phyloP scores from a whole-genome alignment of 2,797 vertebrate species.

The Taeniopygia guttata region DNA sequence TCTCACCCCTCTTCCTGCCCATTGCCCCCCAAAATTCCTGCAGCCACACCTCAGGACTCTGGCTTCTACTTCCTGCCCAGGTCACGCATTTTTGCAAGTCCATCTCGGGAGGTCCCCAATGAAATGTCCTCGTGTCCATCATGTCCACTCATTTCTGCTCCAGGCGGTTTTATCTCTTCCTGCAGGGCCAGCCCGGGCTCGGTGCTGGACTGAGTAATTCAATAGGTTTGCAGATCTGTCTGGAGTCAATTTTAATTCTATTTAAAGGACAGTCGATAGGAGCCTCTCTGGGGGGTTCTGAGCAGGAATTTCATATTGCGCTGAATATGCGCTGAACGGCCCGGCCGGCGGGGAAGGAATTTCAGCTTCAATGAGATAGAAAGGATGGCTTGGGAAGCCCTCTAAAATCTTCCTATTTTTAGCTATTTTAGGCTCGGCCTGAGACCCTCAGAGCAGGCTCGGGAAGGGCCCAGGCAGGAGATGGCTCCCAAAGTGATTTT shows the following conservation, averaged over 20 bases:
- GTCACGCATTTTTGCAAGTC: background rate
- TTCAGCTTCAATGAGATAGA: slow-evolving; percentile 49
- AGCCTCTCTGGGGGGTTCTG: slow-evolving; percentile 68
- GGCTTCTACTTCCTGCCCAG: background rate
- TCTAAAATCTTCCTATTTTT: background rate
- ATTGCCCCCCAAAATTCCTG: background rate
- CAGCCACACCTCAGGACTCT: background rate
- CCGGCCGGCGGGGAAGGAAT: background rate
- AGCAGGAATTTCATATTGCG: slow-evolving; percentile 69
- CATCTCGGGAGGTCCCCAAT: background rate
- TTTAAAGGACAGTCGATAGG: slow-evolving; percentile 79
- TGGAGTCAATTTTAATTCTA: slow-evolving; percentile 79
- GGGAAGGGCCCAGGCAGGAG: background rate
- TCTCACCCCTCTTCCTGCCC: background rate
- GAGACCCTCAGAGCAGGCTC: slow-evolving; percentile 4
- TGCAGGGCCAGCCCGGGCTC: slow-evolving; percentile 47
- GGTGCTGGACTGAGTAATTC: slow-evolving; percentile 63
- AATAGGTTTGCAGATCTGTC: slow-evolving; percentile 73
- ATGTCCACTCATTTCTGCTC: background rate
- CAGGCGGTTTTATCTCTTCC: slow-evolving; percentile 39
- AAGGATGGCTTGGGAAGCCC: background rate
- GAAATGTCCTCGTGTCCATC: background rate
- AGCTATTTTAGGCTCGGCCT: background rate
- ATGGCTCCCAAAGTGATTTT: background rate
- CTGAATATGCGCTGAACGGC: slow-evolving; percentile 50